Percentiles rank a stretch among this genome's conserved stretches.
Evolutionary conservation across 2,797 vertebrate species (phyloP).

Genomic region (Enteromius unitaeniatus): DNA sequence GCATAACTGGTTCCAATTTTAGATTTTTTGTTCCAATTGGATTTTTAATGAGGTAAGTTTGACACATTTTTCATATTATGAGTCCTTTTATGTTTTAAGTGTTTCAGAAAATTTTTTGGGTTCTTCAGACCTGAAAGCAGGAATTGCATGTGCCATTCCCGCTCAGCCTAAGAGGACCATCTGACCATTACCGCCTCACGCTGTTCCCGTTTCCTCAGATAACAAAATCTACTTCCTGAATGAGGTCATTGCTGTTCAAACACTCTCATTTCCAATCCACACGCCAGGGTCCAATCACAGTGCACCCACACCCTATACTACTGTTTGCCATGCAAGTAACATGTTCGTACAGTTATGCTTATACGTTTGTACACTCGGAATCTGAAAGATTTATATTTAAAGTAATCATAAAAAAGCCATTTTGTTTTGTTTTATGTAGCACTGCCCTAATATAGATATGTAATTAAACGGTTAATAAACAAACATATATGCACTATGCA

Average conservation of each 20-base stretch:
- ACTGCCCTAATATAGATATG: background rate
- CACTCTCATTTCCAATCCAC: conserved; percentile 60
- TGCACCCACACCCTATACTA: conserved; percentile 29
- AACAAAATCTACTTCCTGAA: conserved; percentile 74
- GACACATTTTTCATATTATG: background rate
- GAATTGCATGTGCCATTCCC: conserved; percentile 40
- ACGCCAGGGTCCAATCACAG: conserved; percentile 25
- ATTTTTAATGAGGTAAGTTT: background rate
- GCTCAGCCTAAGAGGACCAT: conserved; percentile 62
- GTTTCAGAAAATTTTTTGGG: background rate
- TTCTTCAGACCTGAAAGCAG: background rate
- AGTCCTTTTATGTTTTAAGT: too few species aligned
- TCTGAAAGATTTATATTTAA: background rate
- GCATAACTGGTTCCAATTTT: background rate
- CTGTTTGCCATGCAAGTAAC: conserved; percentile 17
- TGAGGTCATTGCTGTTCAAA: conserved; percentile 70
- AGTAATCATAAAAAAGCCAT: background rate
- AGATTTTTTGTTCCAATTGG: too few species aligned
- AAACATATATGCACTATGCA: background rate
- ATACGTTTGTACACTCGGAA: background rate
- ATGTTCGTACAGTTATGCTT: conserved; percentile 9
- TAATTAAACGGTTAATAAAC: background rate
- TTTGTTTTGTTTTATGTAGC: background rate
- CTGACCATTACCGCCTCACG: conserved; percentile 64
- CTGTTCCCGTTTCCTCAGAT: conserved; percentile 73